Conservation (phyloP, 2,888 invertebrate species). For the Ormyrus nitidulus region DNA sequence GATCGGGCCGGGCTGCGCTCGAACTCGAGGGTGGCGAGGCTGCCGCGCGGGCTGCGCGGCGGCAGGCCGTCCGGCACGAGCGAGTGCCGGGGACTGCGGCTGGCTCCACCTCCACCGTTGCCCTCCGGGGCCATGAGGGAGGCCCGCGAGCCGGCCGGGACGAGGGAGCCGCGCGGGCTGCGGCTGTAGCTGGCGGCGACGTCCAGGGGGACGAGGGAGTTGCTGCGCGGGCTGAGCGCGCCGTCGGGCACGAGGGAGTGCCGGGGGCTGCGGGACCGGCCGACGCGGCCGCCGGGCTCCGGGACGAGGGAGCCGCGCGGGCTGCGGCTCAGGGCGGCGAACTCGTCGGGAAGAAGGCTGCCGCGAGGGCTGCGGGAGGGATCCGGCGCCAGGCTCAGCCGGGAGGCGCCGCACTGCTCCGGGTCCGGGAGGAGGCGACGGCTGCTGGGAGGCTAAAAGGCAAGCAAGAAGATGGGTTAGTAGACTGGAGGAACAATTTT, state of each 20-base stretch:
- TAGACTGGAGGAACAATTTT: too few species aligned
- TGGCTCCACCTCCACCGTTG: conserved; percentile 66
- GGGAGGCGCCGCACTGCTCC: conserved; percentile 78
- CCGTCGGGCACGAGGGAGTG: conserved; percentile 79
- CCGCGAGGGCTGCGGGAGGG: conserved; percentile 78
- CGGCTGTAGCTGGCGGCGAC: conserved; percentile 72
- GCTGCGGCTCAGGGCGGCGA: conserved; percentile 70
- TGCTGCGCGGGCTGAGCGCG: conserved; percentile 78
- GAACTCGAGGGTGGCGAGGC: conserved; percentile 78
- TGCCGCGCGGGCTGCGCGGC: conserved; percentile 79
- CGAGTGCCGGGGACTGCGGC: conserved; percentile 80
- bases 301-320: conserved; percentile 81
- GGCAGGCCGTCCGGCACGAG: conserved; percentile 77
- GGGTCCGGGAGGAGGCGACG: conserved; percentile 80
- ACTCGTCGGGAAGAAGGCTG: conserved; percentile 80
- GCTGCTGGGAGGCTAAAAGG: conserved; percentile 9
- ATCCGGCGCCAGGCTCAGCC: conserved; percentile 79
- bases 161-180: conserved; percentile 80
- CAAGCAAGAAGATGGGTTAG: too few species aligned
- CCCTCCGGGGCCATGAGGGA: conserved; percentile 67
- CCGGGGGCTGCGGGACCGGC: conserved; percentile 78
- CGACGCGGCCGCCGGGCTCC: conserved; percentile 74
- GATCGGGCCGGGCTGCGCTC: conserved; percentile 80
- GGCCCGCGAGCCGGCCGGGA: conserved; percentile 70
- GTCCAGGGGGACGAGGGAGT: conserved; percentile 81